Evolutionary conservation across 2,113 vertebrate genomes (phyloP).

Genomic region (Trogon surrucura): DNA sequence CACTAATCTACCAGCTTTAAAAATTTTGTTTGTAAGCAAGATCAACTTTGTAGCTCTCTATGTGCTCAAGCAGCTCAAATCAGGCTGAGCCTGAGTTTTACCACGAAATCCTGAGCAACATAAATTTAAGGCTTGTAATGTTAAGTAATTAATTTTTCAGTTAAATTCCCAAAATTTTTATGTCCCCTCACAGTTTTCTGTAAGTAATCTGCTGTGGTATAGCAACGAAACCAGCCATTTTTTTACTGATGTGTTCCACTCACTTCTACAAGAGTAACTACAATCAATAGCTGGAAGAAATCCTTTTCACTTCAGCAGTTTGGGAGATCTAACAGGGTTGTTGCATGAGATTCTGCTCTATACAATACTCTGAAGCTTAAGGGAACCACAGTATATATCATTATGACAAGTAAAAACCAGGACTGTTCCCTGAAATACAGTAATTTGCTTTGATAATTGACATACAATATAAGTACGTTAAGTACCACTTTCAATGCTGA

Average conservation of each 20-base stretch:
- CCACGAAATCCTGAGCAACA: background rate
- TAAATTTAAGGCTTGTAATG: background rate
- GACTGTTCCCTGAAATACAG: background rate
- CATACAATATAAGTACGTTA: background rate
- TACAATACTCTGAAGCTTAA: background rate
- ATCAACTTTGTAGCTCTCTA: background rate
- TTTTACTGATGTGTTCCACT: background rate
- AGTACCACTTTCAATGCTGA: background rate
- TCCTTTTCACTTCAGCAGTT: background rate
- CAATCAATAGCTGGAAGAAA: background rate
- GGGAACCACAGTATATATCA: background rate
- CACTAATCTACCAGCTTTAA: background rate
- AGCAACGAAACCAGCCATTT: background rate
- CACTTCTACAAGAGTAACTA: background rate
- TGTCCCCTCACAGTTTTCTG: background rate
- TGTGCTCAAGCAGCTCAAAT: background rate
- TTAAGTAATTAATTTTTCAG: conserved; percentile 15
- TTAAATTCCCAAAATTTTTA: background rate
- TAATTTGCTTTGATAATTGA: background rate
- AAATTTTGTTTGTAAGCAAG: background rate
- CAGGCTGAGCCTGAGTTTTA: background rate
- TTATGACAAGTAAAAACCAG: background rate
- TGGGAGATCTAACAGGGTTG: background rate
- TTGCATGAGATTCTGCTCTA: background rate
- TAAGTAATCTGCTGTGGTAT: background rate